Evolutionary conservation across 2,113 vertebrate genomes (phyloP).

Genomic region (Nematolebias whitei): DNA sequence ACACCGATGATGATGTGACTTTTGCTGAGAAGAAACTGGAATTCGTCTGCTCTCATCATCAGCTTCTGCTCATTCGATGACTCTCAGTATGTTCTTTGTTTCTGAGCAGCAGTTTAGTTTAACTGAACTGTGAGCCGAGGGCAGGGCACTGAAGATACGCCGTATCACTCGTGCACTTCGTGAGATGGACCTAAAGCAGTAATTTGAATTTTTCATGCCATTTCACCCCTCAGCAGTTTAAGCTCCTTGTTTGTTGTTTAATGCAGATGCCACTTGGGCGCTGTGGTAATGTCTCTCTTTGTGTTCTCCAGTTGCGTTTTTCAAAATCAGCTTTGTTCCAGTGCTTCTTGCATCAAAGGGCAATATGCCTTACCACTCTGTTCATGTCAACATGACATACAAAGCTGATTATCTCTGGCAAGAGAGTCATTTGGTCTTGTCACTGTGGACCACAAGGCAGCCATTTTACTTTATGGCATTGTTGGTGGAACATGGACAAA

Average conservation of each 20-base stretch:
- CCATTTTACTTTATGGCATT: constrained; percentile 76
- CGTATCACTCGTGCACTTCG: constrained; percentile 16
- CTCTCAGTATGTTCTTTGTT: constrained; percentile 29
- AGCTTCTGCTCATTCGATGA: constrained; percentile 53
- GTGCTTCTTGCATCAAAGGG: constrained; percentile 66
- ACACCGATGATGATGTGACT: too few species aligned
- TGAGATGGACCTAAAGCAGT: constrained; percentile 23
- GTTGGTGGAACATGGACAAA: constrained; percentile 53
- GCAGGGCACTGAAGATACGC: constrained; percentile 15
- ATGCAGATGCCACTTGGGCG: constrained; percentile 52
- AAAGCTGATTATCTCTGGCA: constrained; percentile 76
- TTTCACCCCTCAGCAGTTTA: constrained; percentile 34
- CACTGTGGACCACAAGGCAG: constrained; percentile 62
- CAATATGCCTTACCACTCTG: constrained; percentile 65
- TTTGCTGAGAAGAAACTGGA: constrained; percentile 7
- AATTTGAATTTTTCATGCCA: constrained; percentile 36
- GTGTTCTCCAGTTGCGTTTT: constrained; percentile 56
- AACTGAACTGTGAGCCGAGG: constrained; percentile 14
- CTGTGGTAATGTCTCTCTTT: constrained; percentile 53
- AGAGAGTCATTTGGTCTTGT: constrained; percentile 73
- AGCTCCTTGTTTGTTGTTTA: constrained; percentile 55
- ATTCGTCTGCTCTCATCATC: constrained; percentile 23
- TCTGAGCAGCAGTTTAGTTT: constrained; percentile 44
- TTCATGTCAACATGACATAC: constrained; percentile 72
- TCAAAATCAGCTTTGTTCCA: constrained; percentile 69